Evolutionary conservation across 35 echinoderm and acorn worm species (phyloP).

Genomic region (Lytechinus pictus): DNA sequence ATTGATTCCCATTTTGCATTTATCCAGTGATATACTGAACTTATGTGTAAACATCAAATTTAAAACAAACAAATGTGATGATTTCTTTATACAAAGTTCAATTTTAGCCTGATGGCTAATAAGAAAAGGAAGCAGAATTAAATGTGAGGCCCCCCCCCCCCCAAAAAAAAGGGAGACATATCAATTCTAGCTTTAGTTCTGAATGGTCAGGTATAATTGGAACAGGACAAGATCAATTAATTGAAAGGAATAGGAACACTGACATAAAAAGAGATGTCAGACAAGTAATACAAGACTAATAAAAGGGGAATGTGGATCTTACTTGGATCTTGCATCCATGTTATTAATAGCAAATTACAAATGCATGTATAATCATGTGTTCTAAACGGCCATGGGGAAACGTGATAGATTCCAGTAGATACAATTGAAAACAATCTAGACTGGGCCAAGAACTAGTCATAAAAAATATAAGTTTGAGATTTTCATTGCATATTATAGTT

Average conservation of each 20-base stretch:
- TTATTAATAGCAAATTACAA: too few relatives aligned
- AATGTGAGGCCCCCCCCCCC: too few relatives aligned
- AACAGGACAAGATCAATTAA: neutral
- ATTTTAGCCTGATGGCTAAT: neutral
- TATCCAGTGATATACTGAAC: too few relatives aligned
- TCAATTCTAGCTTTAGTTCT: neutral
- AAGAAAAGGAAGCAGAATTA: neutral
- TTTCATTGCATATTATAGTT: too few relatives aligned
- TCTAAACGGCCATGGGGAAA: too few relatives aligned
- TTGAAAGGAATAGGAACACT: neutral
- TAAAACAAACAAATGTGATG: neutral
- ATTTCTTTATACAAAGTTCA: neutral
- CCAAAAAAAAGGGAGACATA: neutral
- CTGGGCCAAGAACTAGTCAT: too few relatives aligned
- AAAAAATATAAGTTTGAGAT: too few relatives aligned
- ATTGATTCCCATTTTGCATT: too few relatives aligned
- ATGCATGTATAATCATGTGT: too few relatives aligned
- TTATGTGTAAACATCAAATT: neutral
- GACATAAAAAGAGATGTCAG: neutral
- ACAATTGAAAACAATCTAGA: too few relatives aligned
- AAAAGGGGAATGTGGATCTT: neutral
- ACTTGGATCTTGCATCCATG: too few relatives aligned
- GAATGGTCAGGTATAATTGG: neutral
- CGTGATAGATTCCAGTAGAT: too few relatives aligned
- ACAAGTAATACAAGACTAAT: neutral